These are phyloP conservation scores for Tanypteryx hageni DNA, from an alignment of 2,888 invertebrate genomes.

Conservation along the genomic window DNA sequence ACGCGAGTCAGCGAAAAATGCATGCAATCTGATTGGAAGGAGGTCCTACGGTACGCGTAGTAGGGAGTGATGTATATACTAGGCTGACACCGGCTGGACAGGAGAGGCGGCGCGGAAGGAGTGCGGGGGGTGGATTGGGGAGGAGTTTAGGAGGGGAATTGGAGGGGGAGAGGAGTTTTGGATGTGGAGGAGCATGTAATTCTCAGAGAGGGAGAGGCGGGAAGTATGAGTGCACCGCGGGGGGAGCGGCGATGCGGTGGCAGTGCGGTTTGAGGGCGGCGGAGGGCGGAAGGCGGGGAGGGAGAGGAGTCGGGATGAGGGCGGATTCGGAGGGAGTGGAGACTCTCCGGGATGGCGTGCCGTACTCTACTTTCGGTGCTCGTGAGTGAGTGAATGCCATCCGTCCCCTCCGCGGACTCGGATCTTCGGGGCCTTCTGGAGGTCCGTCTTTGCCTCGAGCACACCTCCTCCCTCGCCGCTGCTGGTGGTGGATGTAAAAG, in stretches of 20 bases:
- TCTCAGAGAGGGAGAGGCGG: too few species aligned
- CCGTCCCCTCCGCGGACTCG: background rate
- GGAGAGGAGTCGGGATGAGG: background rate
- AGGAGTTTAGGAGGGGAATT: background rate
- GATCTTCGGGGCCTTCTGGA: background rate
- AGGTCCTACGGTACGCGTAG: background rate
- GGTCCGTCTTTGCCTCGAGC: background rate
- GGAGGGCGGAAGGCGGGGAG: background rate
- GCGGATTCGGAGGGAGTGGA: background rate
- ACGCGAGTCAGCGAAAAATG: background rate
- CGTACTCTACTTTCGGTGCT: background rate
- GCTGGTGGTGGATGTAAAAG: background rate
- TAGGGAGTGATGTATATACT: background rate
- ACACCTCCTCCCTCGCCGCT: background rate
- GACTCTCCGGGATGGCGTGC: too few species aligned
- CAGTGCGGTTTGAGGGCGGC: too few species aligned
- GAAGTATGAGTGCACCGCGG: too few species aligned
- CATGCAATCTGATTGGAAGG: conserved; percentile 9
- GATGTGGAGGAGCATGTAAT: too few species aligned
- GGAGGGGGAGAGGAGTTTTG: too few species aligned
- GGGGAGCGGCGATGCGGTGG: too few species aligned
- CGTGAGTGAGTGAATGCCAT: background rate
- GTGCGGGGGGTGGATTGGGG: background rate
- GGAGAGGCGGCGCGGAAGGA: background rate
- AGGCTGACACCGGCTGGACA: too few species aligned